Conservation (phyloP, 1,140 invertebrate species). For the Bombus vancouverensis region DNA sequence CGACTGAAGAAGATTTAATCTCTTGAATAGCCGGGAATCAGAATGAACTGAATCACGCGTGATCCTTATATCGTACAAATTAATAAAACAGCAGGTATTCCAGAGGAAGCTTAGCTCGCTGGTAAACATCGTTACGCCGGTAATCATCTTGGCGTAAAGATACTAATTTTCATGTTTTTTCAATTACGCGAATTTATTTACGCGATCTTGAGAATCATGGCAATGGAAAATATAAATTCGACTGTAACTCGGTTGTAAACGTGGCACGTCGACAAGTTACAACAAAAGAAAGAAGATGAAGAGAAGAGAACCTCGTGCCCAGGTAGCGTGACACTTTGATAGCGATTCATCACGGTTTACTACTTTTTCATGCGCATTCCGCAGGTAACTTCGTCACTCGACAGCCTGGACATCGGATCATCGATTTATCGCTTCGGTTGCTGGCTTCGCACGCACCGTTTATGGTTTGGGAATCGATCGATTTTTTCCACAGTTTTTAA, state of each 20-base stretch:
- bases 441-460: slow-evolving; percentile 42
- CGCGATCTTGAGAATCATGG: not conserved
- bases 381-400: slow-evolving; percentile 42
- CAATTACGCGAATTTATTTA: not conserved
- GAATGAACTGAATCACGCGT: no score
- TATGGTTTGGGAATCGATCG: slow-evolving; percentile 40
- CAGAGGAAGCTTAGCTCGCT: not conserved
- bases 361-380: slow-evolving; percentile 54
- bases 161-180: not conserved
- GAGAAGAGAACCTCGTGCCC: slow-evolving; percentile 22
- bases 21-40: fast-evolving
- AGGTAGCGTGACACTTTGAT: slow-evolving; percentile 54
- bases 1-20: not conserved
- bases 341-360: slow-evolving; percentile 53
- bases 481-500: not conserved
- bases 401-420: slow-evolving; percentile 28
- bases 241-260: slow-evolving; percentile 32
- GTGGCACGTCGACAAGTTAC: slow-evolving; percentile 31
- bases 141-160: fast-evolving
- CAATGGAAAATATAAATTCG: slow-evolving; percentile 14
- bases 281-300: not conserved
- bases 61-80: not conserved
- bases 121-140: not conserved
- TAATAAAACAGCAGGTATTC: no score
- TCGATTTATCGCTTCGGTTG: slow-evolving; percentile 54